A percentile compares a stretch with the other conserved stretches of the same genome.
These are phyloP conservation scores for Peromyscus aztecus DNA, from an alignment of 2,797 vertebrate species.

Conservation along the genomic window DNA sequence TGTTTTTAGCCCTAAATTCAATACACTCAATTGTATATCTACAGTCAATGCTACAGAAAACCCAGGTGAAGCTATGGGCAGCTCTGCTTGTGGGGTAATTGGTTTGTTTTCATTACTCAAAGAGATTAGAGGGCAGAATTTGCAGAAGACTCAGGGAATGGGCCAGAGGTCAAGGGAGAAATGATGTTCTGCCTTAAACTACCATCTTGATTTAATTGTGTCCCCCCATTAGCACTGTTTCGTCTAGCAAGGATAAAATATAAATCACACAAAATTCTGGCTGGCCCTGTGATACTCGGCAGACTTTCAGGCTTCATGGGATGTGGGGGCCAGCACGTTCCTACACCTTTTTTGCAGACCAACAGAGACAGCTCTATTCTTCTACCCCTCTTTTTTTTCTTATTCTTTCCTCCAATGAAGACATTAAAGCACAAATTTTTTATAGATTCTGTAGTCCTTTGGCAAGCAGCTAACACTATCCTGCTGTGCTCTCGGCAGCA, in stretches of 20 bases:
- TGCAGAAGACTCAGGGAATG: background rate
- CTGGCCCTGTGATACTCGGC: background rate
- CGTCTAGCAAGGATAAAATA: conserved; percentile 6
- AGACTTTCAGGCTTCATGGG: background rate
- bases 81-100: background rate
- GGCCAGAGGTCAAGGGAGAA: background rate
- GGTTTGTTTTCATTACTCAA: background rate
- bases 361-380: background rate
- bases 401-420: background rate
- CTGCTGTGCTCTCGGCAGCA: background rate
- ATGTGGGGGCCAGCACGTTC: background rate
- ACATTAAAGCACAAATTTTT: background rate
- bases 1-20: background rate
- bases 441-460: background rate
- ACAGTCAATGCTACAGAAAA: background rate
- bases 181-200: background rate
- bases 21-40: background rate
- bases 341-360: conserved; percentile 13
- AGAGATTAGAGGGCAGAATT: background rate
- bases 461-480: background rate
- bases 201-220: background rate
- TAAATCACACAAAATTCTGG: background rate
- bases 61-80: background rate
- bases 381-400: background rate
- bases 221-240: background rate